These are phyloP conservation scores for Taurulus bubalis DNA, from an alignment of 2,113 vertebrate species.

Conservation along the genomic window DNA sequence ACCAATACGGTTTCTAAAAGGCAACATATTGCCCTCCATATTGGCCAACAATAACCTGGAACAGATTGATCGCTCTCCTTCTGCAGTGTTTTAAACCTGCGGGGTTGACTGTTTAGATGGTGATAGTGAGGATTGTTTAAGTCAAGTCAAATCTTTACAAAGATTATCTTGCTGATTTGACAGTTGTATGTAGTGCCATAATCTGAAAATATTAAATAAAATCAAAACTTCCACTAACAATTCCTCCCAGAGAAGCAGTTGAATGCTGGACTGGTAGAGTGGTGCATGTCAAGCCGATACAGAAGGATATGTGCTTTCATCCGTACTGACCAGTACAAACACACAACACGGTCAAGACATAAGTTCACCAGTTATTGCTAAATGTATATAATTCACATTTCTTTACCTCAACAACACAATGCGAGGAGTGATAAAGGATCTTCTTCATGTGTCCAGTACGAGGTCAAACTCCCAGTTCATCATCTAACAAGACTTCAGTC, in stretches of 20 bases:
- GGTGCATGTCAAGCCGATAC: slow-evolving; percentile 47
- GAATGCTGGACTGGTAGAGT: slow-evolving; percentile 24
- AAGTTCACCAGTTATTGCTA: slow-evolving; percentile 82
- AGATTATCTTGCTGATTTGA: background rate
- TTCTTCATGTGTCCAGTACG: slow-evolving; percentile 48
- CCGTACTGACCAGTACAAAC: slow-evolving; percentile 44
- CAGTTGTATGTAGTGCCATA: slow-evolving; percentile 20
- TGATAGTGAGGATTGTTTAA: background rate
- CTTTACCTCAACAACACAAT: slow-evolving; percentile 36
- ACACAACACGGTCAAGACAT: slow-evolving; percentile 67
- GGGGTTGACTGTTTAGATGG: background rate
- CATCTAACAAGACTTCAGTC: slow-evolving; percentile 66
- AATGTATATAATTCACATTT: slow-evolving; percentile 70
- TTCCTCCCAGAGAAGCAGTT: slow-evolving; percentile 31
- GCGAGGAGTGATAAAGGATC: slow-evolving; percentile 51
- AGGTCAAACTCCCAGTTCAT: slow-evolving; percentile 54
- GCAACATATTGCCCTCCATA: slow-evolving; percentile 12
- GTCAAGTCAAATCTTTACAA: background rate
- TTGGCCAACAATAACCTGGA: slow-evolving; percentile 16
- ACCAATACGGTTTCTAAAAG: slow-evolving; percentile 4
- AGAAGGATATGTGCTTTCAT: slow-evolving; percentile 65
- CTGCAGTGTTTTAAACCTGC: background rate
- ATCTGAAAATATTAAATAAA: background rate
- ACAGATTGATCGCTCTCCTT: background rate
- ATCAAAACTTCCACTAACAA: slow-evolving; percentile 15